Percentiles rank a stretch among this genome's conserved stretches.
Conservation (phyloP, 2,888 invertebrate genomes). For the Pachycephus smyrnensis region DNA sequence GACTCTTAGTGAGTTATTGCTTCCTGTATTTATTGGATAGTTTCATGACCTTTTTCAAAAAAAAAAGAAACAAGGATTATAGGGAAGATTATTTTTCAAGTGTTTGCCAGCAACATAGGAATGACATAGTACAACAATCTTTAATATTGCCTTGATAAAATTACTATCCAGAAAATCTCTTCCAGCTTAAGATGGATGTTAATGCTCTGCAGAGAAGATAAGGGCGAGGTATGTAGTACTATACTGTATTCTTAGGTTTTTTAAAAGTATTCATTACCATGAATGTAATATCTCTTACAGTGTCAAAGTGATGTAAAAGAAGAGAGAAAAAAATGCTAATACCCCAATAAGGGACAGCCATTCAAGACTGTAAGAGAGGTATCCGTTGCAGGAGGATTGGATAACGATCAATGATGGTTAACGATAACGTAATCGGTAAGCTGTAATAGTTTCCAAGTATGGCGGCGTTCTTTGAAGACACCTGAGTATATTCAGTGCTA, state of each 20-base stretch:
- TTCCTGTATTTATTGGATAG: neutral
- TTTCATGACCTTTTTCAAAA: neutral
- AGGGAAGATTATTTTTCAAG: neutral
- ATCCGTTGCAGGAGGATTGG: neutral
- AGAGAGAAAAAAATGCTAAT: neutral
- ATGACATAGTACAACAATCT: neutral
- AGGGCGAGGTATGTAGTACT: too few species aligned
- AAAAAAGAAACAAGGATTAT: neutral
- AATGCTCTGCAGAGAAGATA: too few species aligned
- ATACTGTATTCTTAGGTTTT: neutral
- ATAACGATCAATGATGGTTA: neutral
- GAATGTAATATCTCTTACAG: neutral
- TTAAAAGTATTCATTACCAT: neutral
- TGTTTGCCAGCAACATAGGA: neutral
- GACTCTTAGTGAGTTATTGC: neutral
- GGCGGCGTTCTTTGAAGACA: neutral
- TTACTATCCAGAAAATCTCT: too few species aligned
- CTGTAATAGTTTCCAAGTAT: neutral
- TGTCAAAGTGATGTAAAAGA: neutral
- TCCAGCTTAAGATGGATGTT: too few species aligned
- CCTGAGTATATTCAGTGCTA: neutral
- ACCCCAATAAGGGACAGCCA: neutral
- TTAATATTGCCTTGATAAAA: neutral
- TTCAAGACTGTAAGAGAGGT: neutral
- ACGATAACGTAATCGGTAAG: neutral